Evolutionary conservation across 2,888 invertebrate genomes (phyloP), one percentile per base, ranked within the genome.

Genomic region (Tipula lateralis): DNA sequence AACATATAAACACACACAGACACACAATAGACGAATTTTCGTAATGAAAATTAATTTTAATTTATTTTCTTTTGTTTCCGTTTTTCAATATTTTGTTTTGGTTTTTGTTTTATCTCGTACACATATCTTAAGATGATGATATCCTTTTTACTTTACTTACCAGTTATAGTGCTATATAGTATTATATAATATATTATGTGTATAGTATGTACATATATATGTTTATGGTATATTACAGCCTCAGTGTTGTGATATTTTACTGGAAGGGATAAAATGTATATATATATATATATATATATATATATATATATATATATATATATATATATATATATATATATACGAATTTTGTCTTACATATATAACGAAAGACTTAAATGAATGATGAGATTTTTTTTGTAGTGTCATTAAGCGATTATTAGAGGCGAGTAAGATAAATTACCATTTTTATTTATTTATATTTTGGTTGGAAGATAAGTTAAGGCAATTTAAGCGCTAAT

Each of bases 391-490:
- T 66, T 66, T 66, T 66, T 66, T 24, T 19, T 66, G 66, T 66
- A 66, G 24, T 66, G 66, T 66, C 66, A 66, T 66, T 66, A 66
- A 66, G 66, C 66, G 66, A 66, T 66, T 66, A 66, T 66, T 66
- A 66, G 66, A 66, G 24, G 66, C 66, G 66, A 66, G 24, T 66
- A 66, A 66, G 66, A 66, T 66, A 66, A 66, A 66, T 66, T 66
- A 66, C 66, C 66, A 66, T 66, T 66, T 66, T 66, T 66, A 66
- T 66, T 66, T 66, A 24, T 66, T 66, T 24, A 66, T 24, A 1
- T 66, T 50, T 50, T 50, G 44, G 44, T 50, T 50, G 44, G 44
- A 50, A 50, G 44, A 66, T 12, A 66, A 66, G 66, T 66, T 66
- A 24, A 66, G 24, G 66, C 24, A 50, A 50, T 50, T 50, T 50